These are phyloP conservation scores for Ianthella basta DNA, from an alignment of 37 sponge, comb jelly and placozoan species.

Conservation along the genomic window DNA sequence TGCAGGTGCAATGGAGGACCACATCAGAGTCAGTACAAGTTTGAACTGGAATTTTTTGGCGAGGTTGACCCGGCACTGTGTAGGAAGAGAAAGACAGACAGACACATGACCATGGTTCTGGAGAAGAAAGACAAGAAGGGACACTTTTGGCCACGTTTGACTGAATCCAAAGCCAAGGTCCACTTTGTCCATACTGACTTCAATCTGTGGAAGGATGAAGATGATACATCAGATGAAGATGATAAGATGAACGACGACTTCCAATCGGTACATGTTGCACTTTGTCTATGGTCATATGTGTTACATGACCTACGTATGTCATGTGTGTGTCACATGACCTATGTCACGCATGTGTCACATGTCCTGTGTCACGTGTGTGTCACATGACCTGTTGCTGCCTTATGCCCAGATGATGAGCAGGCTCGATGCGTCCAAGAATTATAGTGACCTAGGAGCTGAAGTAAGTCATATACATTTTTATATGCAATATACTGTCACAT, in stretches of 20 bases:
- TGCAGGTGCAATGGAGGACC: conserved; percentile 20
- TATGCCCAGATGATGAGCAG: no score
- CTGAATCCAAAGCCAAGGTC: conserved; percentile 28
- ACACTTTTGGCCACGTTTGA: conserved; percentile 80
- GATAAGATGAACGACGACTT: conserved; percentile 39
- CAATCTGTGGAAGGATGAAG: conserved; percentile 89
- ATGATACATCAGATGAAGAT: conserved; percentile 76
- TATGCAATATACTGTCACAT: no score
- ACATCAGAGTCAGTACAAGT: conserved; percentile 34
- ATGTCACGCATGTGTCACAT: no score
- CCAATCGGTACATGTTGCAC: conserved; percentile 8
- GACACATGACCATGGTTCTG: conserved; percentile 61
- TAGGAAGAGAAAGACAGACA: conserved; percentile 63
- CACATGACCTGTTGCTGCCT: no score
- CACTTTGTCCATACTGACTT: conserved; percentile 78
- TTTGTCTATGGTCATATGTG: no score
- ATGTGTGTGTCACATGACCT: no score
- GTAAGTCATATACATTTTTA: no score
- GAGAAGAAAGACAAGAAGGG: conserved; percentile 75
- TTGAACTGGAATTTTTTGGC: conserved; percentile 60
- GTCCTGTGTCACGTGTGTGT: no score
- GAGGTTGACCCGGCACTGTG: conserved; percentile 61
- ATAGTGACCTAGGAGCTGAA: no score
- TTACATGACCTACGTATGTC: no score
- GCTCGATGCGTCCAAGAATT: no score